Conservation (phyloP, 2,113 vertebrate species). For the Eidolon helvum region DNA sequence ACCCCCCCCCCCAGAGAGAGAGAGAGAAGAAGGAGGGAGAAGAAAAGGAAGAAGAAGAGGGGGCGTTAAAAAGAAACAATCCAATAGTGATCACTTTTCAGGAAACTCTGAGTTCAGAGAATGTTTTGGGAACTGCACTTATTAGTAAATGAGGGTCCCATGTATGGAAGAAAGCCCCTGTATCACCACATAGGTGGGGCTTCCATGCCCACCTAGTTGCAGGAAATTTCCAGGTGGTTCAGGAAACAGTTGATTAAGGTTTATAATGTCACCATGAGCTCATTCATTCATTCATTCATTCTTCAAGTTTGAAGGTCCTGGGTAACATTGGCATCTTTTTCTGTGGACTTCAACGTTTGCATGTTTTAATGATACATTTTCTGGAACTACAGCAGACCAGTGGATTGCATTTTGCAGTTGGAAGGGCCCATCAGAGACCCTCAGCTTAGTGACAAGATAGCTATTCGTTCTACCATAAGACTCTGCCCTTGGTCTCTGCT, state of each 20-base stretch:
- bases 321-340: neutral
- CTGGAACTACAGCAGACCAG: neutral
- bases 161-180: neutral
- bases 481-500: neutral
- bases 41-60: rapidly evolving
- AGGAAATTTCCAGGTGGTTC: neutral
- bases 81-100: neutral
- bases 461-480: neutral
- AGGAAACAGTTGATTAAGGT: neutral
- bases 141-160: no score
- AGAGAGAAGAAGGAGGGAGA: neutral
- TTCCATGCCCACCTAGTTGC: neutral
- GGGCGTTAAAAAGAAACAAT: neutral
- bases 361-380: neutral
- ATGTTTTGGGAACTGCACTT: neutral
- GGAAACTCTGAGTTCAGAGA: neutral
- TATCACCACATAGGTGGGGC: neutral
- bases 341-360: neutral
- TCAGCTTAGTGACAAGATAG: neutral
- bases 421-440: neutral
- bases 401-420: neutral
- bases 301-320: neutral
- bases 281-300: neutral
- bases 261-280: neutral
- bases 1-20: no score